Conservation (phyloP, 2,113 vertebrate genomes). For the Zapus hudsonius region DNA sequence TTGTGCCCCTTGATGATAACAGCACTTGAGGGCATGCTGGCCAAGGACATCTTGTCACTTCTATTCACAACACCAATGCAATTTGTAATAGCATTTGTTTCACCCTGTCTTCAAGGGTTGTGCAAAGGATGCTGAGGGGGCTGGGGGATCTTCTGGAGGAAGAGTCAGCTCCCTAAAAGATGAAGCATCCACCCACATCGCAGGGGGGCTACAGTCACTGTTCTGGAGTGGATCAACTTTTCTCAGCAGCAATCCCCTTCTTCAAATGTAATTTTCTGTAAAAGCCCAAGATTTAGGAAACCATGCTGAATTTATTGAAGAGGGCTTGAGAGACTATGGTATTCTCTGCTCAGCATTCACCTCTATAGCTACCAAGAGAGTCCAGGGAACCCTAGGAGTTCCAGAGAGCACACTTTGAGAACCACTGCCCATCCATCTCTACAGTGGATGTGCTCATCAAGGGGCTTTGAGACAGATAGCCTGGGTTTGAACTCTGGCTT, state of each 20-base stretch:
- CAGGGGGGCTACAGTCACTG: background rate
- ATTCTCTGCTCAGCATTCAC: background rate
- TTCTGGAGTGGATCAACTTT: background rate
- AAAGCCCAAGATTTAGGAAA: background rate
- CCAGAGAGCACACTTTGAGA: background rate
- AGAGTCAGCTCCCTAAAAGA: background rate
- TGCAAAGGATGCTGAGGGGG: background rate
- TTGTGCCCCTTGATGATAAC: background rate
- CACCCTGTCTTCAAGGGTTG: background rate
- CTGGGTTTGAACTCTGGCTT: background rate
- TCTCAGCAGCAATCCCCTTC: background rate
- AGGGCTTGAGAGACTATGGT: background rate
- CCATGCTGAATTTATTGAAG: background rate
- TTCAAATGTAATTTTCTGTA: background rate
- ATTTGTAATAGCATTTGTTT: background rate
- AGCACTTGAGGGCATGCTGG: background rate
- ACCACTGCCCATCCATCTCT: background rate
- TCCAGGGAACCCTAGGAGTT: background rate
- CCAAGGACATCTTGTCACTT: slow-evolving; percentile 32
- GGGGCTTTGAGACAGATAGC: background rate
- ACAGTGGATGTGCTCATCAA: background rate
- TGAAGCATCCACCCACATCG: background rate
- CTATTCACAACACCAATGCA: background rate
- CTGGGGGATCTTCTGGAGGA: too few relatives aligned
- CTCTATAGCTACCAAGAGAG: background rate